Base-by-base conservation (phyloP, 35 echinoderm and acorn worm species). In the Holothuria glaberrima region DNA sequence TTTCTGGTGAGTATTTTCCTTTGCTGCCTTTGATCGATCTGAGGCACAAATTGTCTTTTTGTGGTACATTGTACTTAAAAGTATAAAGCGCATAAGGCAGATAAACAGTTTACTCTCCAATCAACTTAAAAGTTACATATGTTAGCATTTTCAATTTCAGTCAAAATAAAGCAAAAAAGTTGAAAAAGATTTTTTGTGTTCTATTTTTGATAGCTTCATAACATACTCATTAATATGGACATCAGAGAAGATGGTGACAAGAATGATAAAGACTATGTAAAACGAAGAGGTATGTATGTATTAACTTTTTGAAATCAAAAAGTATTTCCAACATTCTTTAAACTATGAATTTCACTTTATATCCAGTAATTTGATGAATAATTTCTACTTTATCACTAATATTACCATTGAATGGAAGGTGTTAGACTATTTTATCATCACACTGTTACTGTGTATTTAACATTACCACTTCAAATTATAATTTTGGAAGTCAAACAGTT, bases 221-320 rank as follows among this genome's bases (percentile, higher is more conserved):
- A 92, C 25, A 98, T 98, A 36, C 59, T 98, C 21, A 94, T 98
- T 73, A 98, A 98, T 58, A 92, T 98, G 93, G 96, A 98, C 68
- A 64, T 98, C 20, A 90, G 90, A 59, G 93, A 92, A 31, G 48
- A 92, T 22, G 58, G 69, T 31, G 92, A 97, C 30, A 68, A 88
- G 24, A 45, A 56, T 24, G 89, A 89, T 20, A 94, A 72, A 18
- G 95, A 97, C 58, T 97, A 90, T 19, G 66, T 94, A 35, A 91
- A 88, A 78, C 76, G 89, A 89, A 86, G 90, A 89, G 95, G 95
- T 97, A 89, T 85, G 71, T 54, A 9, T 17, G 12, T 54, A 5
- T 2, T 41, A 41, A 41, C 36, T 41, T 41, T 2, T 41, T 41
- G 2, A 41, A 2, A 41, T 41, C 7, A 4, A 41, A 2, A 4